Evolutionary conservation across 2,888 invertebrate species (phyloP).

Genomic region (Lasioglossum morio): DNA sequence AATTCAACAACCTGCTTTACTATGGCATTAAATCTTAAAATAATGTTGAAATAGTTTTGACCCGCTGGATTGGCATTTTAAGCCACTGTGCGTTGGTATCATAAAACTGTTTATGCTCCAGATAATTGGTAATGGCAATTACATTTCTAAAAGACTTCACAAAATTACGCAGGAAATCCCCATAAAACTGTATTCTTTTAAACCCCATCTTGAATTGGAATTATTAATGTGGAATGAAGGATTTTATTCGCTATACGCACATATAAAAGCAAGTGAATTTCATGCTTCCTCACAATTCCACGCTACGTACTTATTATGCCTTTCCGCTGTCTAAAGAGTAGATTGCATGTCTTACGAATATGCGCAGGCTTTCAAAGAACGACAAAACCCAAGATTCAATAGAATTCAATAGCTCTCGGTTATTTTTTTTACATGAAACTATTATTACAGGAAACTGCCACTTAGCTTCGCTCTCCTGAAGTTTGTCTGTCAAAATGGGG

Average conservation of each 20-base stretch:
- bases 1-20: too few species aligned
- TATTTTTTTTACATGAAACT: background rate
- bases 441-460: background rate
- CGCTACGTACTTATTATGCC: background rate
- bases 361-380: background rate
- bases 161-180: too few species aligned
- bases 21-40: too few species aligned
- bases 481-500: background rate
- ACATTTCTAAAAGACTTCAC: too few species aligned
- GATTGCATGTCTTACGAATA: background rate
- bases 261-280: background rate
- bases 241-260: too few species aligned
- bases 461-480: background rate
- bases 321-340: background rate
- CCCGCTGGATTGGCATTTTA: too few species aligned
- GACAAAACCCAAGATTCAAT: conserved; percentile 1
- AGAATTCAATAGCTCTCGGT: background rate
- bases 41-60: too few species aligned
- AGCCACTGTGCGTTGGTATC: background rate
- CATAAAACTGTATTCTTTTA: background rate
- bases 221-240: background rate
- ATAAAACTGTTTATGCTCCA: background rate
- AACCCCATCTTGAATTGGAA: background rate
- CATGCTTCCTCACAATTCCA: background rate
- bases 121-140: too few species aligned